Conservation (phyloP, 2,113 vertebrate species). For the Cyprinus carpio region DNA sequence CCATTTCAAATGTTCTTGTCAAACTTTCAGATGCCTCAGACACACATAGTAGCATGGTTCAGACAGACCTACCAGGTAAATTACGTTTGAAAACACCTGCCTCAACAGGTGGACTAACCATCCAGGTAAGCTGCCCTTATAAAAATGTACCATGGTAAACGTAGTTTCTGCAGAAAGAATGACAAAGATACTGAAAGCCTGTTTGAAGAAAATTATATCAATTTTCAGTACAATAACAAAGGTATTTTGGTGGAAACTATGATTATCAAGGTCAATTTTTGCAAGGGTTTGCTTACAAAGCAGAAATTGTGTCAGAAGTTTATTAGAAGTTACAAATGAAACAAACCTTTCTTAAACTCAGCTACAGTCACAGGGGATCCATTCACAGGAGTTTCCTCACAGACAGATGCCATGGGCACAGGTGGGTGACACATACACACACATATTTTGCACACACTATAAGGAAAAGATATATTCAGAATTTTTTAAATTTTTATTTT, state of each 20-base stretch:
- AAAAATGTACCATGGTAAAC: conserved; percentile 10
- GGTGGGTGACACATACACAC: conserved; percentile 39
- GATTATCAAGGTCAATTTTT: conserved; percentile 22
- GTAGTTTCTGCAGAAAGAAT: neutral
- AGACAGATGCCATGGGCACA: conserved; percentile 50
- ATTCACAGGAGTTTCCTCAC: conserved; percentile 45
- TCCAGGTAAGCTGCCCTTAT: conserved; percentile 11
- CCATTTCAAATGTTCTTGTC: conserved; percentile 3
- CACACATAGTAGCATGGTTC: conserved; percentile 49
- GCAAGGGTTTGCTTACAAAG: conserved; percentile 15
- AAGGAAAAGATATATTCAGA: neutral
- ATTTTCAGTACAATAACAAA: neutral
- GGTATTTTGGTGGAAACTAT: neutral
- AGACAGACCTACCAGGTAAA: conserved; percentile 58
- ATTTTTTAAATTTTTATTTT: neutral
- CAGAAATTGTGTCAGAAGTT: neutral
- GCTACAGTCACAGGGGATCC: conserved; percentile 66
- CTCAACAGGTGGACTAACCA: neutral
- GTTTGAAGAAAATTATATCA: neutral
- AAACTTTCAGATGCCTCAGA: conserved; percentile 50
- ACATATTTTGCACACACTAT: too few species aligned
- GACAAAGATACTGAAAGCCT: neutral
- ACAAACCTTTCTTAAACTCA: neutral
- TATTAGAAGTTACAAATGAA: neutral
- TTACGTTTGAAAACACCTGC: conserved; percentile 12